These are phyloP conservation scores for Callimorpha dominula DNA, from an alignment of 2,888 invertebrate species.

Conservation along the genomic window DNA sequence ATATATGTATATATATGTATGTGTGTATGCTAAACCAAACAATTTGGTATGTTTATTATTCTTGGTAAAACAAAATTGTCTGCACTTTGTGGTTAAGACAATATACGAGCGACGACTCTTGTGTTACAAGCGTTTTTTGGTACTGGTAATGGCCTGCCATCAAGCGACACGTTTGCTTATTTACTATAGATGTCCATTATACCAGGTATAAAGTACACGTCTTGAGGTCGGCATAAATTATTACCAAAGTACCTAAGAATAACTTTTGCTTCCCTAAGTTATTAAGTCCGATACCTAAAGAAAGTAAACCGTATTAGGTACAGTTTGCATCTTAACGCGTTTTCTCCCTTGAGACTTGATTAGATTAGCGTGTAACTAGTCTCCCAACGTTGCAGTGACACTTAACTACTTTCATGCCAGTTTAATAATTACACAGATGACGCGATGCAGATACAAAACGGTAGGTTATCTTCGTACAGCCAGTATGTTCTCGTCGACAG, in stretches of 20 bases:
- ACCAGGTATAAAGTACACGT: too few relatives aligned
- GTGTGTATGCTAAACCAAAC: too few relatives aligned
- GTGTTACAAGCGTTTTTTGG: too few relatives aligned
- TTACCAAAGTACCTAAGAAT: background rate
- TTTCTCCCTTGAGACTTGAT: background rate
- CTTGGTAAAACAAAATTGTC: too few relatives aligned
- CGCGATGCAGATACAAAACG: background rate
- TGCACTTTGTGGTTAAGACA: too few relatives aligned
- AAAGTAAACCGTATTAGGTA: background rate
- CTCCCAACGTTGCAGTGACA: background rate
- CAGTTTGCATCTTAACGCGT: background rate
- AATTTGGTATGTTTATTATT: too few relatives aligned
- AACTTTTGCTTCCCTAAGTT: background rate
- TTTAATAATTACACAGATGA: background rate
- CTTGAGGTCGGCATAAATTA: background rate
- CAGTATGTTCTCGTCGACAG: background rate
- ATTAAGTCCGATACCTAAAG: background rate
- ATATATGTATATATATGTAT: too few relatives aligned
- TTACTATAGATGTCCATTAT: too few relatives aligned
- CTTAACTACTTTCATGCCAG: conserved; percentile 2
- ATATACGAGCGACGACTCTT: too few relatives aligned
- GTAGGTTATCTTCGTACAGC: background rate
- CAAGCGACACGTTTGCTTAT: too few relatives aligned
- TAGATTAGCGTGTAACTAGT: background rate
- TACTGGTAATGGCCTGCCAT: too few relatives aligned